Base-by-base conservation (phyloP, 2,888 invertebrate genomes). In the Drosophila kambysellisi region DNA sequence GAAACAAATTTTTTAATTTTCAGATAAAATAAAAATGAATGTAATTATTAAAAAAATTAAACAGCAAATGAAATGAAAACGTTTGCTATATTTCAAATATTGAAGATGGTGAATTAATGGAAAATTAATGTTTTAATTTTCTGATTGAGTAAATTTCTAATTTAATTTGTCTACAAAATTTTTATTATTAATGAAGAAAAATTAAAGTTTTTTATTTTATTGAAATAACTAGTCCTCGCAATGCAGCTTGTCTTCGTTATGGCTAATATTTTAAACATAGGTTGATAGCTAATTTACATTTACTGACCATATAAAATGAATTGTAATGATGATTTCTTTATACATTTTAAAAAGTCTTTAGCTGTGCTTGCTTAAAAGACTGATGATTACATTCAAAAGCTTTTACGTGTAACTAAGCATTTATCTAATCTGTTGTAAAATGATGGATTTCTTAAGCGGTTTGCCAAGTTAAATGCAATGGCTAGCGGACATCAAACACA, bases 401-500 rank as follows among this genome's bases (percentile, higher is more conserved):
- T 46, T 46, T 25, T 46, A 8, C 41, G 46, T 46, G 2, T 25
- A 15, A 25, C 17, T 41, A 41, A 41, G 46, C 25, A 25, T 46
- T 46, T 46, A 46, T 46, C 46, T 46, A 25, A 46, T 25, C 46
- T 15, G 46, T 15, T 25, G 46, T 15, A 46, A 25, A 25, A 46
- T 46, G 46, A 25, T 46, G 46, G 46, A 25, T 25, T 46, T 46
- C 41, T 46, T 25, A 46, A 46, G 46, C 46, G 46, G 46, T 46
- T 46, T 46, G 25, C 46, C 1, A 4, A 25, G 46, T 25, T 15
- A 25, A 46, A 25, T 15, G 46, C 15, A 25, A 15, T 2, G 2
- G 15, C 8, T 1, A 15, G 25, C 25, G 46, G 29, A 46, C 53
- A 54, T 54, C 17, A 54, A 37, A 37, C 11, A 9, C 37, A 37